These are phyloP conservation scores for Holothuria leucospilota DNA, from an alignment of 53 echinoderm and acorn worm genomes.

Conservation along the genomic window DNA sequence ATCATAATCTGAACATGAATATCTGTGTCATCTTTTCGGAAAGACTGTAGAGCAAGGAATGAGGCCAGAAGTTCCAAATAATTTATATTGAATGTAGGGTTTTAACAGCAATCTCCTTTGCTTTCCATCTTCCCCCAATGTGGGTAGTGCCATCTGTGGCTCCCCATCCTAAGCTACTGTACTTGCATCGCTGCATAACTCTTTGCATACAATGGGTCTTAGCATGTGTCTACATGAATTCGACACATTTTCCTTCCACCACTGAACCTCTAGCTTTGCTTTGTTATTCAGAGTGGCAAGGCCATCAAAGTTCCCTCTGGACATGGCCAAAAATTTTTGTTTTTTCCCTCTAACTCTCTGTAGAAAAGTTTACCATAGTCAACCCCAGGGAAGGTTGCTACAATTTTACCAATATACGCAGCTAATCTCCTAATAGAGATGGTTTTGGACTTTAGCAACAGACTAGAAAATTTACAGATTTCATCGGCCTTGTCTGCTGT, in stretches of 20 bases:
- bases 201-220: neutral
- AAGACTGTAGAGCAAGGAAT: slow-evolving; percentile 10
- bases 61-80: slow-evolving; percentile 21
- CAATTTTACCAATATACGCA: slow-evolving; percentile 54
- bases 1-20: slow-evolving; percentile 34
- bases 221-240: neutral
- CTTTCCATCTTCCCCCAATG: slow-evolving; percentile 30
- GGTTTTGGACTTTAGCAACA: slow-evolving; percentile 9
- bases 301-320: slow-evolving; percentile 54
- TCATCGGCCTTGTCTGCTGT: slow-evolving; percentile 34
- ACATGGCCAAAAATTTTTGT: neutral
- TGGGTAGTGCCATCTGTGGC: neutral
- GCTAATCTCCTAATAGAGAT: neutral
- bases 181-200: slow-evolving; percentile 59
- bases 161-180: slow-evolving; percentile 63
- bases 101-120: neutral
- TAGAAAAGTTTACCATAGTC: slow-evolving; percentile 35
- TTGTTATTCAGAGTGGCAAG: slow-evolving; percentile 37
- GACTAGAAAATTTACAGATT: neutral
- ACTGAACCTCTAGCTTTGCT: neutral
- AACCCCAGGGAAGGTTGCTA: slow-evolving; percentile 25
- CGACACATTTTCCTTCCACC: neutral
- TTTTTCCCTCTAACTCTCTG: slow-evolving; percentile 22
- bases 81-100: neutral
- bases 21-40: slow-evolving; percentile 6